Evolutionary conservation across 2,113 vertebrate genomes (phyloP), one percentile per base, ranked within the genome.

Genomic region (Polyodon spathula): DNA sequence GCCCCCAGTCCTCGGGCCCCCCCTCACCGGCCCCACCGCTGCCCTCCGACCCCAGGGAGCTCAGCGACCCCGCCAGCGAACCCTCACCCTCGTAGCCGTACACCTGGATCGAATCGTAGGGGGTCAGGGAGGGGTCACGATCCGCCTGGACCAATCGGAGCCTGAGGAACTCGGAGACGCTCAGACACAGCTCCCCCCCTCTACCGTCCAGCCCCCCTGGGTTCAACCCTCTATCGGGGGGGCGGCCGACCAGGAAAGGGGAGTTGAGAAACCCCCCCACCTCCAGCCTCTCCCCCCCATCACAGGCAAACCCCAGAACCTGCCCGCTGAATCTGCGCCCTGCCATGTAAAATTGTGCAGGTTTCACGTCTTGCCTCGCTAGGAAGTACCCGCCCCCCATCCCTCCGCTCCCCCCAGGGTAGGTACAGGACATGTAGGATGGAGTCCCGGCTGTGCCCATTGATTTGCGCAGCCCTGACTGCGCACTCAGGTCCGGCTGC

Each of bases 81-180:
- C 89, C 91, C 2, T 81, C 85, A 63, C 92, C 92, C 70, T 93
- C 92, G 60, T 90, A 86, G 59, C 92, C 91, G 6, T 92, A 94
- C 62, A 94, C 86, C 78, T 94, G 92, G 72, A 94, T 89, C 6
- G 88, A 95, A 73, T 95, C 92, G 52, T 92, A 94, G 1, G 92
- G 92, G 0, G 92, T 92, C 74, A 91, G 87, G 0, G 89, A 78
- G 12, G 90, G 90, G 80, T 95, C 92, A 55, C 88, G 85, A 4
- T 90, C 91, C 42, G 90, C 90, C 78, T 93, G 91, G 7, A 82
- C 86, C 6, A 95, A 82, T 10, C 92, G 86, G 48, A 91, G 76
- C 0, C 84, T 84, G 53, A 94, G 70, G 60, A 94, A 89, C 75
- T 92, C 88, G 0, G 88, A 89, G 51, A 93, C 90, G 59, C 86